Evolutionary conservation across 2,113 vertebrate genomes (phyloP).

Genomic region (Gila orcuttii): DNA sequence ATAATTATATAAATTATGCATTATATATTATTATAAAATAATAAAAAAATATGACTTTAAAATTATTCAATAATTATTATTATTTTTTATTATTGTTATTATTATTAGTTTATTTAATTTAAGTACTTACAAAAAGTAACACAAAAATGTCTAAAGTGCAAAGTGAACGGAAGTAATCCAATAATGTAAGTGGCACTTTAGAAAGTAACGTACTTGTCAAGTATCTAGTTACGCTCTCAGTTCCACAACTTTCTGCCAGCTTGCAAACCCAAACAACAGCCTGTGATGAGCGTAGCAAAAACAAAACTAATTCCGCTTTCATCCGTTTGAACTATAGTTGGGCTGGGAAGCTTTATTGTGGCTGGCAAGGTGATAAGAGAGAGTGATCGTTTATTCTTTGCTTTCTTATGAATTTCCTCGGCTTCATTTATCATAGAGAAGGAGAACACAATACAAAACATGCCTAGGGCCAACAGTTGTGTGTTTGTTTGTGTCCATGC

Average conservation of each 20-base stretch:
- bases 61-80: too few relatives aligned
- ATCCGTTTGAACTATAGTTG: constrained; percentile 88
- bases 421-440: constrained; percentile 84
- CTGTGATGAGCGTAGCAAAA: constrained; percentile 85
- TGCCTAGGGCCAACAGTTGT: constrained; percentile 49
- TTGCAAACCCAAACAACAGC: constrained; percentile 54
- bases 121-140: neutral
- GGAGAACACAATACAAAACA: constrained; percentile 52
- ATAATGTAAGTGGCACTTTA: neutral
- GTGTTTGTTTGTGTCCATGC: constrained; percentile 59
- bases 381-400: constrained; percentile 92
- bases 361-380: constrained; percentile 92
- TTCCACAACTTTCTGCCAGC: constrained; percentile 44
- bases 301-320: constrained; percentile 90
- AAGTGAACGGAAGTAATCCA: neutral
- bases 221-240: constrained; percentile 31
- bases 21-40: too few relatives aligned
- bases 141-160: neutral
- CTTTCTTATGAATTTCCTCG: constrained; percentile 90
- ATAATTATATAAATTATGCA: too few relatives aligned
- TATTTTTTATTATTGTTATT: neutral
- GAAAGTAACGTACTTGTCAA: neutral
- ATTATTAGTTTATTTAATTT: neutral
- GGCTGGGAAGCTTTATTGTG: constrained; percentile 86
- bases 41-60: too few relatives aligned